Conservation (phyloP, 2,797 vertebrate species). For the Thalassophryne amazonica region DNA sequence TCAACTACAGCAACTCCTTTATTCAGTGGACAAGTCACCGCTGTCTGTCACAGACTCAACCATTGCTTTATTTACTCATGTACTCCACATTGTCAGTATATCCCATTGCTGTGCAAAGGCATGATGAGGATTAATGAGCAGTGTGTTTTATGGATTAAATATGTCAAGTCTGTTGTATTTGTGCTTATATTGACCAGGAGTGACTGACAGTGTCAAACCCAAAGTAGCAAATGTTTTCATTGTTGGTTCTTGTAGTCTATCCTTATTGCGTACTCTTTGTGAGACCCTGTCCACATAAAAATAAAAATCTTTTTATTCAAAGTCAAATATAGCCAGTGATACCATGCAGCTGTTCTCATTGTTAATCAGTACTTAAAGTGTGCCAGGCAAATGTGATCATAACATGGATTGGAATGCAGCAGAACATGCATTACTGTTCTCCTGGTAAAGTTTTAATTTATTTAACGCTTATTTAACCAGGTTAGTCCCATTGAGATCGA, state of each 20-base stretch:
- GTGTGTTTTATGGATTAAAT: constrained; percentile 38
- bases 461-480: too few relatives aligned
- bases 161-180: constrained; percentile 11
- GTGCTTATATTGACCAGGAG: constrained; percentile 65
- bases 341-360: too few relatives aligned
- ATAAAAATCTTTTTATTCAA: too few relatives aligned
- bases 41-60: constrained; percentile 50
- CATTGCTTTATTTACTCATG: constrained; percentile 66
- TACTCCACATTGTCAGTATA: constrained; percentile 13
- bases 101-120: constrained; percentile 44
- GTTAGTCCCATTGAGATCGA: too few relatives aligned
- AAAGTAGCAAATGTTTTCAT: constrained; percentile 36
- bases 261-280: constrained; percentile 12
- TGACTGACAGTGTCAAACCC: constrained; percentile 33
- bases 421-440: too few relatives aligned
- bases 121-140: constrained; percentile 53
- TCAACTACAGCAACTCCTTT: constrained; percentile 57
- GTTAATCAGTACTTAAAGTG: too few relatives aligned
- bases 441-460: too few relatives aligned
- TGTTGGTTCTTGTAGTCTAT: constrained; percentile 36
- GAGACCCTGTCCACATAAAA: too few relatives aligned
- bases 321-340: too few relatives aligned
- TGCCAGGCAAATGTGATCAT: too few relatives aligned
- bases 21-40: constrained; percentile 43
- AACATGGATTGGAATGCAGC: too few relatives aligned